These are phyloP conservation scores for Latrodectus geometricus DNA, from an alignment of 1,140 invertebrate genomes.

Conservation along the genomic window DNA sequence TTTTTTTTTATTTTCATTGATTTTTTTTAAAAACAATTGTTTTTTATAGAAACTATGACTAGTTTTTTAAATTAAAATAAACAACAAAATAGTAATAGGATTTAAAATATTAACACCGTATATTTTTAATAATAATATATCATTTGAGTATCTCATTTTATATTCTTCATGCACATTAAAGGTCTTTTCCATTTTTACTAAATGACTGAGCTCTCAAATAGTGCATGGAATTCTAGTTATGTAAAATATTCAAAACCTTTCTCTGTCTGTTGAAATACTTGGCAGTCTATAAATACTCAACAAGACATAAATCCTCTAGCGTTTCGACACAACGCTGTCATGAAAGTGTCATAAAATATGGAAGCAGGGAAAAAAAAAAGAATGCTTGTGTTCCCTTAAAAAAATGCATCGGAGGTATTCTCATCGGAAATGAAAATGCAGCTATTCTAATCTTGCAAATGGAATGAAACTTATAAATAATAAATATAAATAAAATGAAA, in stretches of 20 bases:
- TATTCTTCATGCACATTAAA: too few species aligned
- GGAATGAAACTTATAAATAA: slow-evolving; percentile 45
- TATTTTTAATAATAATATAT: too few species aligned
- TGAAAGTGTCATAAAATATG: background rate
- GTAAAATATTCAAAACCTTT: background rate
- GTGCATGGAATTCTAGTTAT: background rate
- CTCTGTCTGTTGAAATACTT: background rate
- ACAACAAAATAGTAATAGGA: too few species aligned
- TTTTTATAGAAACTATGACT: too few species aligned
- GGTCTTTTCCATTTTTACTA: too few species aligned
- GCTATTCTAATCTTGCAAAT: slow-evolving; percentile 51
- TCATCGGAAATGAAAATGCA: slow-evolving; percentile 27
- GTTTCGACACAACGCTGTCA: background rate
- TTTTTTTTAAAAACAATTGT: too few species aligned
- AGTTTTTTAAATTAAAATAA: too few species aligned
- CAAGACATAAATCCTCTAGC: slow-evolving; percentile 23
- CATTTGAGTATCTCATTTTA: too few species aligned
- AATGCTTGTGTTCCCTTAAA: background rate
- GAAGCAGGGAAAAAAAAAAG: background rate
- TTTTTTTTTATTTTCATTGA: too few species aligned
- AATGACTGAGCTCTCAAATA: too few species aligned
- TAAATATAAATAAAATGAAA: slow-evolving; percentile 35
- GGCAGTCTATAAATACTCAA: background rate
- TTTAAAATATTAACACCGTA: too few species aligned
- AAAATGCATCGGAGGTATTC: background rate